Conservation (phyloP, 2,888 invertebrate genomes). For the Aromia moschata region DNA sequence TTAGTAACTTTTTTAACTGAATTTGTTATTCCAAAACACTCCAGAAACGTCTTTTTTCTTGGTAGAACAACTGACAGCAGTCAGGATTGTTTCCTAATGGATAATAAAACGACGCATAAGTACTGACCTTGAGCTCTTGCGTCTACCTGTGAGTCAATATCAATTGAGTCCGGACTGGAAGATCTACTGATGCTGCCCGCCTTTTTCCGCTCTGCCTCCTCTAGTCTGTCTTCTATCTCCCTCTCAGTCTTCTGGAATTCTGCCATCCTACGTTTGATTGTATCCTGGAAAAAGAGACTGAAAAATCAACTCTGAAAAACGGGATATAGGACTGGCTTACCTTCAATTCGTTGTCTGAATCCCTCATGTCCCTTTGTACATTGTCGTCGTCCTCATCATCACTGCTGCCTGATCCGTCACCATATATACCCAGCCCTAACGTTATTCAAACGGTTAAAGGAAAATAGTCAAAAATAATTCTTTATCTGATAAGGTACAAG, state of each 20-base stretch:
- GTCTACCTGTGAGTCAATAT: slow-evolving; percentile 62
- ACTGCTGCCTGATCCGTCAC: slow-evolving; percentile 71
- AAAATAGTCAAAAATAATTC: not conserved
- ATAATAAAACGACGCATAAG: slow-evolving; percentile 27
- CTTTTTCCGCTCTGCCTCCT: slow-evolving; percentile 69
- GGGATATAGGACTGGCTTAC: too few species aligned
- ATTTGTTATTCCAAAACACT: not conserved
- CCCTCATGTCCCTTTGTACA: slow-evolving; percentile 54
- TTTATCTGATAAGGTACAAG: slow-evolving; percentile 1
- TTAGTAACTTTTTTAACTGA: too few species aligned
- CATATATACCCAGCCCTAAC: slow-evolving; percentile 85
- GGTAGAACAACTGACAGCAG: not conserved
- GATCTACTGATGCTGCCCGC: slow-evolving; percentile 57
- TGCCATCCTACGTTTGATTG: slow-evolving; percentile 70
- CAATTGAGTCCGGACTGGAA: slow-evolving; percentile 62
- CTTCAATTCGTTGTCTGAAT: slow-evolving; percentile 75
- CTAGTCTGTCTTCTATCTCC: slow-evolving; percentile 77
- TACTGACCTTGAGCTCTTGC: slow-evolving; percentile 59
- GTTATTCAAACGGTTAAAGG: not conserved
- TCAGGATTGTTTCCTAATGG: not conserved
- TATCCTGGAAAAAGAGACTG: slow-evolving; percentile 53
- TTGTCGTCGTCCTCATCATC: slow-evolving; percentile 60
- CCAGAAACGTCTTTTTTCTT: not conserved
- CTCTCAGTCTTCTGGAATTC: slow-evolving; percentile 80
- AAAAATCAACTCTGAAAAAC: too few species aligned